Evolutionary conservation across 2,113 vertebrate genomes (phyloP).

Genomic region (Irena cyanogastra): DNA sequence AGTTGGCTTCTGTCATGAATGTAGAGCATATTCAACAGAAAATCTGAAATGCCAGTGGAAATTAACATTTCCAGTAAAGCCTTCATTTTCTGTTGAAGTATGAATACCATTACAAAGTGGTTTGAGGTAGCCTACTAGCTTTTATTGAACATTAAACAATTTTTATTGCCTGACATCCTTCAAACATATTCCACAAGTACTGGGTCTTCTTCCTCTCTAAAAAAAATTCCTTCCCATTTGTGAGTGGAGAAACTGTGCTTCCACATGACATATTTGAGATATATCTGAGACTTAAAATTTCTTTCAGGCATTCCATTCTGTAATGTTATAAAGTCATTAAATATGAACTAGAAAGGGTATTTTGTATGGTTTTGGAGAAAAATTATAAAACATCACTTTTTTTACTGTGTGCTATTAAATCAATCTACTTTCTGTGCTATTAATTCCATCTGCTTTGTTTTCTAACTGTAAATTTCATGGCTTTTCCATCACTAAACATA

Average conservation of each 20-base stretch:
- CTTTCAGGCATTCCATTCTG: neutral
- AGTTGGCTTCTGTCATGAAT: neutral
- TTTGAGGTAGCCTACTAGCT: neutral
- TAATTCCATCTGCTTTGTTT: neutral
- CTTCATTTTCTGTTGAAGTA: neutral
- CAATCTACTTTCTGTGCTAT: neutral
- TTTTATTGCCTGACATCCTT: neutral
- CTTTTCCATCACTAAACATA: neutral
- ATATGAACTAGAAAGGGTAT: neutral
- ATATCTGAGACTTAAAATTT: neutral
- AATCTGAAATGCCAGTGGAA: neutral
- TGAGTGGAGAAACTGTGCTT: neutral
- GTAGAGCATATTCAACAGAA: neutral
- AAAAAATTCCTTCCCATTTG: neutral
- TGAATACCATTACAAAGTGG: neutral
- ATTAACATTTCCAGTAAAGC: neutral
- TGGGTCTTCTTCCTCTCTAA: neutral
- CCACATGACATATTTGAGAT: neutral
- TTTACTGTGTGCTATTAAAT: neutral
- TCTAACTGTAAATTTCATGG: neutral
- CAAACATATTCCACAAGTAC: neutral
- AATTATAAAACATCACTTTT: neutral
- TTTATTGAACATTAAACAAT: neutral
- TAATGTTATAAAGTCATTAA: neutral
- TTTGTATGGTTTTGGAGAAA: neutral